Conservation (phyloP, 2,113 vertebrate genomes). For the Ivindomyrus marchei region DNA sequence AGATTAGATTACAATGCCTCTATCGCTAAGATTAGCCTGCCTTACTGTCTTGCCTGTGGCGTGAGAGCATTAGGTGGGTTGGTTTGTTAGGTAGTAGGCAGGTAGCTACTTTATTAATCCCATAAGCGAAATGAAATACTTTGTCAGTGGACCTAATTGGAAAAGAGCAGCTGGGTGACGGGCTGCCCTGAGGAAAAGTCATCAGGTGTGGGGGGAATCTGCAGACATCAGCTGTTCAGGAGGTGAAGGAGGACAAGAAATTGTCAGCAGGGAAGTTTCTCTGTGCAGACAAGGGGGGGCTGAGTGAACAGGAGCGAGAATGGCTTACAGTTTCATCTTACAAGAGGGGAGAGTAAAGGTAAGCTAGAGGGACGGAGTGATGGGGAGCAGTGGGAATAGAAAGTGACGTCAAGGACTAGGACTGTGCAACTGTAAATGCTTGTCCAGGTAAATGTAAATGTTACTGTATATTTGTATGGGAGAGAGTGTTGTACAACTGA, state of each 20-base stretch:
- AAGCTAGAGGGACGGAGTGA: neutral
- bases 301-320: neutral
- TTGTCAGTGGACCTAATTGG: neutral
- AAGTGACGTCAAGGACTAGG: neutral
- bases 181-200: neutral
- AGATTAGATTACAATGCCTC: neutral
- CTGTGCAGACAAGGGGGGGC: neutral
- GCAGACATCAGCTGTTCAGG: neutral
- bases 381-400: neutral
- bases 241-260: neutral
- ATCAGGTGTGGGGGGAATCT: neutral
- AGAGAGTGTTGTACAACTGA: neutral
- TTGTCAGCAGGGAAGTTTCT: neutral
- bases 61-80: neutral
- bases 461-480: neutral
- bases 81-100: neutral
- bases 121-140: neutral
- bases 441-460: neutral
- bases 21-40: neutral
- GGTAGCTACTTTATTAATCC: neutral
- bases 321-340: neutral
- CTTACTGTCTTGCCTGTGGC: neutral
- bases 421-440: neutral
- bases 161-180: neutral
- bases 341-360: neutral